Evolutionary conservation across 2,888 invertebrate genomes (phyloP).

Genomic region (Heteromyza rotundicornis): DNA sequence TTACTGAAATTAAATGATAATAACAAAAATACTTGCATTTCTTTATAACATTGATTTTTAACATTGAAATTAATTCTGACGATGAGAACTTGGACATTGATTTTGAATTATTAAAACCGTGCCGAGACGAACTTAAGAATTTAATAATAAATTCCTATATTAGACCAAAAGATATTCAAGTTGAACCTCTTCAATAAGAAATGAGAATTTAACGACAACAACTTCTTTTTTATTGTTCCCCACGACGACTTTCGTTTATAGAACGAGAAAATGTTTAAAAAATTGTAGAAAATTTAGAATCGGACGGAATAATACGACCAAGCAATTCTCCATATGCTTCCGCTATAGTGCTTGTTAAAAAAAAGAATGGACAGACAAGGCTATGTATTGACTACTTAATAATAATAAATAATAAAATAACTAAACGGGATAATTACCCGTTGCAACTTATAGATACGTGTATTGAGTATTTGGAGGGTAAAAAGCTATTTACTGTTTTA

Average conservation of each 20-base stretch:
- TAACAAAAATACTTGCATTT: background rate
- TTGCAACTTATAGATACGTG: conserved; percentile 10
- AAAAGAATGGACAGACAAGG: conserved; percentile 18
- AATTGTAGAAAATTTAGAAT: conserved; percentile 12
- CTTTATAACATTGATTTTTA: background rate
- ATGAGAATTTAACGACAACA: conserved; percentile 25
- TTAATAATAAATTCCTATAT: conserved; percentile 9
- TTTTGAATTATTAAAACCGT: background rate
- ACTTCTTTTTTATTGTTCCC: conserved; percentile 12
- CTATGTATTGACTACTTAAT: conserved; percentile 21
- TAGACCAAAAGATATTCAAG: background rate
- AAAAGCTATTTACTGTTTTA: background rate
- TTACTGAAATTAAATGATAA: background rate
- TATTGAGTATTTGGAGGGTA: conserved; percentile 5
- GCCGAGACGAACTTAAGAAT: background rate
- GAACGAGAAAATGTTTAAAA: background rate
- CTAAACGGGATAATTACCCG: conserved; percentile 9
- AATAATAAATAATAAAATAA: conserved; percentile 12
- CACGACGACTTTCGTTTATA: conserved; percentile 7
- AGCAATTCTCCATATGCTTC: conserved; percentile 21
- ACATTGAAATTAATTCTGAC: conserved; percentile 10
- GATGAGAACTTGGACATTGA: conserved; percentile 8
- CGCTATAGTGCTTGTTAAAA: conserved; percentile 23
- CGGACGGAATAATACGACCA: conserved; percentile 11
- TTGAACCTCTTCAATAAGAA: conserved; percentile 11